phyloP scores from a whole-genome alignment of 2,797 vertebrate species.

The Sarcoramphus papa region DNA sequence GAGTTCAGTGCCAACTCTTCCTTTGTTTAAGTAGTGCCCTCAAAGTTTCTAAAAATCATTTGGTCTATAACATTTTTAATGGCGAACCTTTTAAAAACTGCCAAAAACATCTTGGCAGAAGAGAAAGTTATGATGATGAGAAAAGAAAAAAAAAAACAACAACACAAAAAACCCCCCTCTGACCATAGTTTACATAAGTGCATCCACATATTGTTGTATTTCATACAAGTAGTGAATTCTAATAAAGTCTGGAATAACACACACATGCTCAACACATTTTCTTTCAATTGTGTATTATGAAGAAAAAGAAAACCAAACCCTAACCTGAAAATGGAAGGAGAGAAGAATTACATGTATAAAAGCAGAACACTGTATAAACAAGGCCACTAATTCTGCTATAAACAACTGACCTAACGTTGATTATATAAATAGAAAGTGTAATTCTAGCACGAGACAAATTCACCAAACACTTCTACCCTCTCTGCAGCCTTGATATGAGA shows the following conservation, averaged over 20 bases:
- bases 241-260: slow-evolving; percentile 66
- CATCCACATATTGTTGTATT: slow-evolving; percentile 74
- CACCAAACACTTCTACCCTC: slow-evolving; percentile 54
- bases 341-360: slow-evolving; percentile 59
- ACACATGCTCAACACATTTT: slow-evolving; percentile 74
- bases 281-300: slow-evolving; percentile 47
- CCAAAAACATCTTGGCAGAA: slow-evolving; percentile 75
- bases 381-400: slow-evolving; percentile 60
- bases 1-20: slow-evolving; percentile 34
- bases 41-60: slow-evolving; percentile 70
- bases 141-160: neutral
- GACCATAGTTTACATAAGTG: slow-evolving; percentile 71
- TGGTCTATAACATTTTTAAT: slow-evolving; percentile 75
- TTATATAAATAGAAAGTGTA: slow-evolving; percentile 49
- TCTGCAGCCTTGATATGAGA: slow-evolving; percentile 50
- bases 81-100: slow-evolving; percentile 76
- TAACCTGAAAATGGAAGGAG: slow-evolving; percentile 66
- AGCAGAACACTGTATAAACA: slow-evolving; percentile 58
- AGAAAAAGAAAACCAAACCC: slow-evolving; percentile 35
- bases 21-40: slow-evolving; percentile 57
- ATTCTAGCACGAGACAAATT: slow-evolving; percentile 51
- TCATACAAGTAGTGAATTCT: slow-evolving; percentile 67
- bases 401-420: slow-evolving; percentile 58
- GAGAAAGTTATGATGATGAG: slow-evolving; percentile 64
- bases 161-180: slow-evolving; percentile 6